phyloP scores from a whole-genome alignment of 2,888 invertebrate species.

The Encarsia formosa region DNA sequence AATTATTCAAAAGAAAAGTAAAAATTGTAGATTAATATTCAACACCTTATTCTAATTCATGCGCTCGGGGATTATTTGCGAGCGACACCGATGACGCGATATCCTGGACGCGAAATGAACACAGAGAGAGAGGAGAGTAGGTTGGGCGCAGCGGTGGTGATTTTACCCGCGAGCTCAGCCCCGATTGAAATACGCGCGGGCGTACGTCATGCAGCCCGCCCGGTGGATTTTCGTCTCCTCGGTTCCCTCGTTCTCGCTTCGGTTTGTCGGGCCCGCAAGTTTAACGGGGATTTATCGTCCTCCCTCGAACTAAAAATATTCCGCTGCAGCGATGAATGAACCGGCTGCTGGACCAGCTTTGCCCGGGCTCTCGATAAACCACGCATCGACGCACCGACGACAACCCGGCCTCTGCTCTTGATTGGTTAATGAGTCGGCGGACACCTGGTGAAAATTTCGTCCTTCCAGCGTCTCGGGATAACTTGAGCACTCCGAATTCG shows the following conservation, averaged over 20 bases:
- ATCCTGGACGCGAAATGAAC: too few species aligned
- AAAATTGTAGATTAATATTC: too few species aligned
- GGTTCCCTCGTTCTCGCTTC: constrained; percentile 20
- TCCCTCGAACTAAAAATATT: constrained; percentile 39
- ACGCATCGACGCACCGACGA: constrained; percentile 7
- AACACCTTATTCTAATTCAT: too few species aligned
- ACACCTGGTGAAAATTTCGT: background rate
- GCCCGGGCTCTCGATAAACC: constrained; percentile 29
- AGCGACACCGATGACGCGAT: too few species aligned
- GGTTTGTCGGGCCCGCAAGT: constrained; percentile 29
- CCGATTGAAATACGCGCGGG: constrained; percentile 41
- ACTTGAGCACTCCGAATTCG: too few species aligned
- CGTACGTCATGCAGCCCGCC: constrained; percentile 15
- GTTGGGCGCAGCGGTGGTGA: background rate
- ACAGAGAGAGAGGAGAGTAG: too few species aligned
- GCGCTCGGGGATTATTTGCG: too few species aligned
- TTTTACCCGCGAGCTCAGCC: constrained; percentile 1
- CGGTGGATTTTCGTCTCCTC: constrained; percentile 7
- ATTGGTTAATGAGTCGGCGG: background rate
- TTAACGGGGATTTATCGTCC: constrained; percentile 41
- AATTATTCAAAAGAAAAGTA: too few species aligned
- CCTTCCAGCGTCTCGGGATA: background rate
- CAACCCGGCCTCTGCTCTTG: background rate
- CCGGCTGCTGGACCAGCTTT: too few species aligned
- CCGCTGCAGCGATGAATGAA: too few species aligned